Evolutionary conservation across 2,888 invertebrate species (phyloP), one percentile per base, ranked within the genome.

Genomic region (Hemicrepidius hirtus): DNA sequence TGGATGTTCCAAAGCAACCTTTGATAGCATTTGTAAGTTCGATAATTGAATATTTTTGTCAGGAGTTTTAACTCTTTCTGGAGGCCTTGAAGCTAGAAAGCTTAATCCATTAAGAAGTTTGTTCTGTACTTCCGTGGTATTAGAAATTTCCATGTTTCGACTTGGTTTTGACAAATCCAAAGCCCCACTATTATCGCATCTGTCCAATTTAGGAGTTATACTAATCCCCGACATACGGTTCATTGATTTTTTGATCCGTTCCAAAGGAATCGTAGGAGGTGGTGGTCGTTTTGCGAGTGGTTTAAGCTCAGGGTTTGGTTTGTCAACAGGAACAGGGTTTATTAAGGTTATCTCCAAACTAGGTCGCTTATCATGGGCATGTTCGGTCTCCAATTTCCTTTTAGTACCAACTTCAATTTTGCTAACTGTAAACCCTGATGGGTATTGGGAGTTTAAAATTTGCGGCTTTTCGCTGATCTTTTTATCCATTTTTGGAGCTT

Each of bases 21-120:
- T 86, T 4, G 85, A 86, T 21, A 91, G 83, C 84, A 91, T 87
- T 81, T 91, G 89, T 62, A 91, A 84, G 80, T 91, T 91, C 9
- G 85, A 85, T 16, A 85, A 71, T 35, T 81, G 82, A n/a, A 79
- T 74, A 64, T 78, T 82, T 50, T 75, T 80, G 41, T 82, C 81
- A 20, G 68, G 32, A 3, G 71, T 67, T 55, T 62, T 64, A 1
- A 65, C 60, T 6, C 67, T 57, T 13, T 68, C 71, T 6, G 72
- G 12, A 3, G 73, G 7, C 41, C 76, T 62, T 18, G 77, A 75
- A 46, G 79, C 75, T 6, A 74, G 41, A 0, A 74, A 55, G 7
- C 69, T 74, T 6, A 74, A 63, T 2, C 78, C 78, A 64, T 79
- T 79, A 35, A 74, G 37, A 13, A 73, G 53, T 10, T 71, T 71